Percentiles rank a stretch among this genome's conserved stretches.
Conservation (phyloP, 2,888 invertebrate genomes). For the Protodeltote pygarga region DNA sequence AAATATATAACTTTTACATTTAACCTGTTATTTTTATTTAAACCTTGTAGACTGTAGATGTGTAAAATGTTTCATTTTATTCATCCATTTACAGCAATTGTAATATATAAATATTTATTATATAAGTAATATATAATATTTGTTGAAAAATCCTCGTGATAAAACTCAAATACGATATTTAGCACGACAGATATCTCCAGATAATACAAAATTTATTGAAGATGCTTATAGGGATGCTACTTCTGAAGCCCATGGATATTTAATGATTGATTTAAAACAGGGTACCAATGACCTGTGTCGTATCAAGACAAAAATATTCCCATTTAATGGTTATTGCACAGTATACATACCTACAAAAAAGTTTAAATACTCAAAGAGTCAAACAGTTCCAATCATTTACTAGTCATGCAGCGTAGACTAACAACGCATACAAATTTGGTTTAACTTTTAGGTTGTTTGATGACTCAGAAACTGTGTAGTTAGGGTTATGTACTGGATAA, state of each 20-base stretch:
- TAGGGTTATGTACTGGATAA: too few relatives aligned
- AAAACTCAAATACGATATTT: slow-evolving; percentile 46
- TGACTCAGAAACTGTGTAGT: too few relatives aligned
- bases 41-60: too few relatives aligned
- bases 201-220: slow-evolving; percentile 45
- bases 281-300: slow-evolving; percentile 33
- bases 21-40: too few relatives aligned
- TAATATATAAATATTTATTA: slow-evolving; percentile 44
- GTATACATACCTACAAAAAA: slow-evolving; percentile 11
- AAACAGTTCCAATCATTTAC: slow-evolving; percentile 30
- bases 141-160: slow-evolving; percentile 48
- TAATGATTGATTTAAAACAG: slow-evolving; percentile 49
- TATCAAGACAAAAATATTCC: slow-evolving; percentile 40
- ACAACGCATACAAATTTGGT: slow-evolving; percentile 34
- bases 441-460: too few relatives aligned
- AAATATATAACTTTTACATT: too few relatives aligned
- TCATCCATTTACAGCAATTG: slow-evolving; percentile 48
- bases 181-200: slow-evolving; percentile 44
- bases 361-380: slow-evolving; percentile 39
- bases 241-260: slow-evolving; percentile 44
- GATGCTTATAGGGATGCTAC: slow-evolving; percentile 51
- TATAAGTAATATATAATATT: slow-evolving; percentile 46
- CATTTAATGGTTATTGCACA: slow-evolving; percentile 7
- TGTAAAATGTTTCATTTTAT: slow-evolving; percentile 51
- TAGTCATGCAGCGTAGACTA: slow-evolving; percentile 35